Evolutionary conservation across 2,888 invertebrate species (phyloP).

Genomic region (Hetaerina titia): DNA sequence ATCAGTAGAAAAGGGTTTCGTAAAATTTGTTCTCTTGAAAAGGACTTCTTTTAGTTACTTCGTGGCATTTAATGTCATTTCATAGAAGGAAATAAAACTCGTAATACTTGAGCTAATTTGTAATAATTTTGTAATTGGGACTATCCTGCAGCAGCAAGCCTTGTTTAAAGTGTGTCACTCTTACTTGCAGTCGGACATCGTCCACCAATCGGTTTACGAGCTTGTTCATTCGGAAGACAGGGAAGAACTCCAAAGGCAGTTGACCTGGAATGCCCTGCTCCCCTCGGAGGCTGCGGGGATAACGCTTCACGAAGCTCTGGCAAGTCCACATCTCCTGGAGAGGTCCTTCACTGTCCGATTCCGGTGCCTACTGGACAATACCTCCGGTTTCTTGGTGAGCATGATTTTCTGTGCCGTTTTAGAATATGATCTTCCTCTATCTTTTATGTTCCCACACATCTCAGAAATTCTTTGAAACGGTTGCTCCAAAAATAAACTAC

Average conservation of each 20-base stretch:
- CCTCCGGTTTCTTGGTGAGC: slow-evolving; percentile 98
- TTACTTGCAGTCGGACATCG: slow-evolving; percentile 95
- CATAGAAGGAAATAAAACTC: no score
- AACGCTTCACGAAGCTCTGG: slow-evolving; percentile 92
- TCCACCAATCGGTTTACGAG: slow-evolving; percentile 99
- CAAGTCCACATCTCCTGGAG: slow-evolving; percentile 94
- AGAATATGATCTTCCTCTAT: no score
- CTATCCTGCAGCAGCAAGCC: neutral
- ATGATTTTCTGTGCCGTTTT: neutral
- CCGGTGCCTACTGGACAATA: slow-evolving; percentile 98
- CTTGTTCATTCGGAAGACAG: slow-evolving; percentile 99
- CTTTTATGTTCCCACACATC: no score
- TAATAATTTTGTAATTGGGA: neutral
- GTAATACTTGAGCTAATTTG: no score
- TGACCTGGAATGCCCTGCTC: slow-evolving; percentile 96
- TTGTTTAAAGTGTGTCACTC: neutral
- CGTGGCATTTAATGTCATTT: no score
- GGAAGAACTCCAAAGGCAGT: slow-evolving; percentile 96
- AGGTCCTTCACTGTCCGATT: slow-evolving; percentile 99
- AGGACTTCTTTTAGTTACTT: no score
- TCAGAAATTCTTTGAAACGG: no score
- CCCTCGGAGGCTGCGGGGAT: slow-evolving; percentile 86
- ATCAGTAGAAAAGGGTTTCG: no score
- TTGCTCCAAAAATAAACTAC: no score
- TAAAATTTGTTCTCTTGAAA: no score